Conservation (phyloP, 2,113 vertebrate species). For the Dipodomys stephensi region DNA sequence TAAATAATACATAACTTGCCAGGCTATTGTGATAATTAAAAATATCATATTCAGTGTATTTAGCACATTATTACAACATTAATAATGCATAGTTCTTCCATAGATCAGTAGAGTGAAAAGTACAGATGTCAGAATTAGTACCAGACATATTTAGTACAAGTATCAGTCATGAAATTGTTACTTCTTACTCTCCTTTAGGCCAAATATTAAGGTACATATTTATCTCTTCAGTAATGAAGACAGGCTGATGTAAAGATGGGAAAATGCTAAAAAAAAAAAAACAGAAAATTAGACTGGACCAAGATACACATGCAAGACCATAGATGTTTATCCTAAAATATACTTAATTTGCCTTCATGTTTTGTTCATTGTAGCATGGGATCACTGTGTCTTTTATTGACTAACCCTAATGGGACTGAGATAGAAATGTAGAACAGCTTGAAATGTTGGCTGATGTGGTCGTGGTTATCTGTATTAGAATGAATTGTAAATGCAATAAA, state of each 20-base stretch:
- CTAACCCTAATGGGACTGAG: background rate
- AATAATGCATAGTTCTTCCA: background rate
- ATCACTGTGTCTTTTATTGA: background rate
- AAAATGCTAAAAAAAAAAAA: background rate
- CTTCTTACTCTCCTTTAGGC: background rate
- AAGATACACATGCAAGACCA: background rate
- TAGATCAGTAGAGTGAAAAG: background rate
- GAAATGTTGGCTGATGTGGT: background rate
- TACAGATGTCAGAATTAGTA: background rate
- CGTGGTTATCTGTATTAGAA: background rate
- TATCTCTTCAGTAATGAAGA: background rate
- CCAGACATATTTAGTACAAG: background rate
- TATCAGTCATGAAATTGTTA: background rate
- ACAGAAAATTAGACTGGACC: background rate
- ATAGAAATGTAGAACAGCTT: background rate
- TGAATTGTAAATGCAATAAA: background rate
- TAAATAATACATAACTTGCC: background rate
- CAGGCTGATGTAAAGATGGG: background rate
- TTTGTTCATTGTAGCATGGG: slow-evolving; percentile 10
- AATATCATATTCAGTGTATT: background rate
- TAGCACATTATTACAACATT: background rate
- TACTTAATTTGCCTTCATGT: background rate
- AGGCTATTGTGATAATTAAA: background rate
- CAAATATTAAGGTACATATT: background rate
- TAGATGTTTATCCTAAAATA: background rate